Base-by-base conservation (phyloP, 2,888 invertebrate species). In the Stratiomys singularior region DNA sequence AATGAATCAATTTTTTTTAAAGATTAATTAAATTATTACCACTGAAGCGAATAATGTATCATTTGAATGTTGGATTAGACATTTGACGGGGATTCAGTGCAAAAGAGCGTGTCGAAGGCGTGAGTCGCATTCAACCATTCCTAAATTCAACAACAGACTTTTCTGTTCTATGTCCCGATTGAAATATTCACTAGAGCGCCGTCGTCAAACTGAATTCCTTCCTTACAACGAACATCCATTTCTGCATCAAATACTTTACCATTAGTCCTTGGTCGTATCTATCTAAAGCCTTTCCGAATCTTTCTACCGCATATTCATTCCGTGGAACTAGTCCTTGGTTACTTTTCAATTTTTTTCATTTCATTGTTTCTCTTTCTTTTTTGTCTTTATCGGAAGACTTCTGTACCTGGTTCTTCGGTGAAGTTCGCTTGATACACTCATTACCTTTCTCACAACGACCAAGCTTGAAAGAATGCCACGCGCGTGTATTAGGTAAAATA, bases 1-100 rank as follows among this genome's bases (percentile, higher is more conserved):
- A 23, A n/a, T 30, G 25, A 72, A 72, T 58, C 27, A 60, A 18
- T 15, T 74, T 74, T 21, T 58, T 74, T 74, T 21, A 60, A 74
- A 18, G 58, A 23, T 5, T 37, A 27, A 46, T 67, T 44, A 67
- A 67, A 44, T 67, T 67, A 67, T 44, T 23, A 67, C 37, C 18
- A 44, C 15, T 18, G 5, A 67, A 72, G 21, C 27, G n/a, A 30
- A 47, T 69, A 13, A 44, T 9, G 7, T 25, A 56, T 25, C 28
- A 27, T 52, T 7, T 13, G 13, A 23, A 52, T 13, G 18, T 5
- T 37, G 3, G 37, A 37, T 37, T 5, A 3, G 9, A 9, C 3
- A 37, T 37, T 37, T 37, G 9, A 9, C 3, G 37, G 37, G 3
- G 9, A 9, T 37, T 37, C 3, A 37, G 37, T n/a, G n/a, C n/a